Evolutionary conservation across 1,140 invertebrate species (phyloP).

Genomic region (Aphis gossypii): DNA sequence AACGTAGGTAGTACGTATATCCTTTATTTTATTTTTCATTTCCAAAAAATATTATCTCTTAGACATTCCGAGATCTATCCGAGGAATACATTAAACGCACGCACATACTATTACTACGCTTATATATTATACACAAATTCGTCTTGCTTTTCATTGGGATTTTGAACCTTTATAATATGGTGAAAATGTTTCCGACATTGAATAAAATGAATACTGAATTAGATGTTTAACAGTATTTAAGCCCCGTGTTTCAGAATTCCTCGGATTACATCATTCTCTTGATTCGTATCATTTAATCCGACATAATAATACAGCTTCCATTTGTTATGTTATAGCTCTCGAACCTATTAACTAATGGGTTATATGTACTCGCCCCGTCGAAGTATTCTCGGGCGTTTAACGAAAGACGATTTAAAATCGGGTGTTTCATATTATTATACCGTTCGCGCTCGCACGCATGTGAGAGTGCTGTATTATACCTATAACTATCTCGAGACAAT

Average conservation of each 20-base stretch:
- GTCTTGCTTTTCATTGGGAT: slow-evolving; percentile 12
- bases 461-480: neutral
- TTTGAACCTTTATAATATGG: neutral
- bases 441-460: neutral
- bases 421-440: neutral
- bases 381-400: neutral
- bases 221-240: slow-evolving; percentile 43
- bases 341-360: slow-evolving; percentile 49
- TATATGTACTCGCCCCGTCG: neutral
- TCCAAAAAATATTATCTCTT: neutral
- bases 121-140: neutral
- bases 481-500: slow-evolving; percentile 34
- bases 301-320: slow-evolving; percentile 47
- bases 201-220: slow-evolving; percentile 37
- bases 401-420: slow-evolving; percentile 38
- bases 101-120: neutral
- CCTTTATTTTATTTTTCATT: neutral
- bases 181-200: neutral
- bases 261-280: slow-evolving; percentile 26
- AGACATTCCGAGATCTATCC: neutral
- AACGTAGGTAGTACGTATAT: neutral
- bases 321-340: neutral
- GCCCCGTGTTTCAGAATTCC: slow-evolving; percentile 37
- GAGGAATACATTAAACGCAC: neutral
- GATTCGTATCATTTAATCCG: slow-evolving; percentile 53